Evolutionary conservation across 2,113 vertebrate genomes (phyloP).

Genomic region (Microcebus ravelobensis): DNA sequence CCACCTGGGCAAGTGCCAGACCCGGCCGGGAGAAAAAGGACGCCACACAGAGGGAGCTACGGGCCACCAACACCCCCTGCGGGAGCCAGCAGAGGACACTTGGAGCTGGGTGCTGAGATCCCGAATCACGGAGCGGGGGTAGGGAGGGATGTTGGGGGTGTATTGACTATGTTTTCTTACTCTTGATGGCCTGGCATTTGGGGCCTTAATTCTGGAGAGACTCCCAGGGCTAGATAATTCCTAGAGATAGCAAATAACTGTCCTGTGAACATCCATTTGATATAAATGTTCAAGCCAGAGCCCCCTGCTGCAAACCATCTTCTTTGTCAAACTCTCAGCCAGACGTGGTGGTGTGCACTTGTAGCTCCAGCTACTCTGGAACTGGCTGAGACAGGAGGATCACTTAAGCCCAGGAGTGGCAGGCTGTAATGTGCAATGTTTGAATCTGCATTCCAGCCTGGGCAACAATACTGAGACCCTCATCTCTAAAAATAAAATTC

Average conservation of each 20-base stretch:
- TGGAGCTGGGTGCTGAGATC: too few species aligned
- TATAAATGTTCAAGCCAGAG: background rate
- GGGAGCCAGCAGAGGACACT: rapidly evolving
- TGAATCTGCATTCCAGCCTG: background rate
- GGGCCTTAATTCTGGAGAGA: background rate
- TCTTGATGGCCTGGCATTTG: background rate
- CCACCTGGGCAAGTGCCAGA: background rate
- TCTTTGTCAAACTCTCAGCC: background rate
- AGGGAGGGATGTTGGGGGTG: rapidly evolving
- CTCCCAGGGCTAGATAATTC: background rate
- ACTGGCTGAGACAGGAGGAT: background rate
- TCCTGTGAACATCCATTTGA: background rate
- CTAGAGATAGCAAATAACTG: background rate
- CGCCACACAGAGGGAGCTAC: background rate
- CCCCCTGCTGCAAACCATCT: background rate
- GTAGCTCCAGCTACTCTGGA: background rate
- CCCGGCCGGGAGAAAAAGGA: background rate
- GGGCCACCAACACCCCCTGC: rapidly evolving
- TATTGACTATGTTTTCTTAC: background rate
- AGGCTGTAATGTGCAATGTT: background rate
- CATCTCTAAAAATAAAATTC: background rate
- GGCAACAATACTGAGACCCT: background rate
- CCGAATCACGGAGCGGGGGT: background rate
- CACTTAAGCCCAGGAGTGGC: background rate
- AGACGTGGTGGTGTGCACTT: background rate